Base-by-base conservation (phyloP, 2,888 invertebrate genomes). In the Scaeva pyrastri region DNA sequence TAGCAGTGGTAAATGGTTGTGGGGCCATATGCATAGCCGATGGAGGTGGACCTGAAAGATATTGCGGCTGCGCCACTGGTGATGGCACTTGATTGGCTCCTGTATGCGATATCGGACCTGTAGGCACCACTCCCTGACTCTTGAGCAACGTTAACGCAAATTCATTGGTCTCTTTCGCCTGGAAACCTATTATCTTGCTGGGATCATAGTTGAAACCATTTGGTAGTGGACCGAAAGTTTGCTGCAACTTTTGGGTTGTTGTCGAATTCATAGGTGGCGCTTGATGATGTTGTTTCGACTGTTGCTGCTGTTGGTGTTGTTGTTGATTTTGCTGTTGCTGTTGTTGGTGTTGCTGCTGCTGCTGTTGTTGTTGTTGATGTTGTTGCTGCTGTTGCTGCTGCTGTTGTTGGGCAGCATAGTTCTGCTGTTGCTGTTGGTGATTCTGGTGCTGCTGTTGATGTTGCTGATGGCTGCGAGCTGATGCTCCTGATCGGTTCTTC, bases 121-220 rank as follows among this genome's bases (percentile, higher is more conserved):
- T 75, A 26, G 88, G 80, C 36, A 91, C 81, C n/a, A 91, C 81
- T 19, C 91, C 90, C 84, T 92, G 92, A 66, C 90, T 92, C 76
- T 92, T 93, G 3, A 93, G 88, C 6, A 93, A 88, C 39, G 90
- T 92, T 90, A 93, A 90, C 16, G 93, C 93, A 83, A 91, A 92
- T 60, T 93, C 93, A 85, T 93, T 93, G 2, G 92, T 90, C 80
- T 93, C 92, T 77, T 93, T 93, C 68, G 90, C 91, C 83, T 93
- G 93, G 80, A 93, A 93, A 41, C 93, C 93, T 86, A 92, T 91
- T 14, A 93, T 93, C 88, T 92, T 93, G 84, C 91, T 92, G 12
- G 93, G 91, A 89, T 93, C 92, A 85, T 92, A 92, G 0, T 90
- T 90, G 82, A 90, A 91, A 19, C 92, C 92, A 72, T 92, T 92